Evolutionary conservation across 2,113 vertebrate species (phyloP), one percentile per base, ranked within the genome.

Genomic region (Nettapus auritus): DNA sequence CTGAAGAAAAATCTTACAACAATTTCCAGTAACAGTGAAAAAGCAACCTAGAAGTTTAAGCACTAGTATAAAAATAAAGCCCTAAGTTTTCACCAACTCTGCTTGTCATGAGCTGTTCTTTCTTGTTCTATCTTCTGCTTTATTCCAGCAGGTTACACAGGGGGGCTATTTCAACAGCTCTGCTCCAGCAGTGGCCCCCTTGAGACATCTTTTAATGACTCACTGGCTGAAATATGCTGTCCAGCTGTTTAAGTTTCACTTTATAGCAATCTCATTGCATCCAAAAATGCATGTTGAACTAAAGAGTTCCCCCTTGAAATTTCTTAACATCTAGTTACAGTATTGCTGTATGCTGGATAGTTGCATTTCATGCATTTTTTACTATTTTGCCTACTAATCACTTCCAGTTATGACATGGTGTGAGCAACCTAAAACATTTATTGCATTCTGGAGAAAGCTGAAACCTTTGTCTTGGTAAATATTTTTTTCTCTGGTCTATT

Each of bases 41-140:
- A 33, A 38, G 48, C 34, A 68, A 8, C 10, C 52, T 40, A 21
- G 33, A 55, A 71, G 40, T 26, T 64, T 36, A 40, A 91, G 82
- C 18, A 67, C 7, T 26, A 50, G 34, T 31, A 36, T 71, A 78
- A 77, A 78, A 90, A 84, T 75, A 33, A 94, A 88, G 7, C 13
- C 26, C 33, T 44, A 25, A 31, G 17, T 88, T 95, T 95, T 92
- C 86, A 95, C 93, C 96, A 96, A 95, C 91, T 70, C 38, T 83
- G 13, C 91, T 91, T 96, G 88, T 96, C 82, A 93, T 81, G 68
- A 93, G 52, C 94, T 96, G 33, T 93, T 95, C 88, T 94, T 94
- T 91, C 64, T 57, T 96, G 70, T 36, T 7, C 94, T 78, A 3
- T 94, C 73, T 91, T 96, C 76, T 91, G 94, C 93, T 92, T 88